These are phyloP conservation scores for Sminthopsis crassicaudata DNA, from an alignment of 2,113 vertebrate species.

Conservation along the genomic window DNA sequence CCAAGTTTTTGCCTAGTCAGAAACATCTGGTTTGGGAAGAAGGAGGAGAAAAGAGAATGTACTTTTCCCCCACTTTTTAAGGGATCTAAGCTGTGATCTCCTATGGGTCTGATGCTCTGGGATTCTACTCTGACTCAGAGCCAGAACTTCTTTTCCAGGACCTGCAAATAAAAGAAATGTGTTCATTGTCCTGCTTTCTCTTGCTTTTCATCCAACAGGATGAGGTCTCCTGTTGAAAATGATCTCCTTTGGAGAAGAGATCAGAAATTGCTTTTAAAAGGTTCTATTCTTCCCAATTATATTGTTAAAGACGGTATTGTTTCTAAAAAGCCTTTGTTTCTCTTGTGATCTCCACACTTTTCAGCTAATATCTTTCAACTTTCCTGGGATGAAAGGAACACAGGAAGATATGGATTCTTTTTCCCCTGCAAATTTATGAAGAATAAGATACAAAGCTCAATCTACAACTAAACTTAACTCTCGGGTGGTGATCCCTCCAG, in stretches of 20 bases:
- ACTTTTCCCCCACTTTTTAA: not conserved
- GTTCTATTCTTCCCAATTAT: conserved; percentile 64
- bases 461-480: conserved; percentile 74
- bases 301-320: conserved; percentile 16
- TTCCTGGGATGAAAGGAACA: conserved; percentile 73
- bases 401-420: conserved; percentile 74
- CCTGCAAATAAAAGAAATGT: conserved; percentile 16
- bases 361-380: conserved; percentile 71
- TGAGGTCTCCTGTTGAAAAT: conserved; percentile 24
- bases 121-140: not conserved
- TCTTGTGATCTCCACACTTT: conserved; percentile 74
- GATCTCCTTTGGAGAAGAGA: conserved; percentile 55
- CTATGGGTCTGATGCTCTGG: not conserved
- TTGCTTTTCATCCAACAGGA: conserved; percentile 44
- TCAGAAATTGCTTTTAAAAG: conserved; percentile 63
- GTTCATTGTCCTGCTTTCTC: conserved; percentile 21
- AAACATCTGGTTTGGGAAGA: not conserved
- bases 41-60: not conserved
- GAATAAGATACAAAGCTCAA: conserved; percentile 76
- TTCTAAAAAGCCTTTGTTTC: conserved; percentile 54
- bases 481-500: conserved; percentile 49
- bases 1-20: not conserved
- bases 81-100: not conserved
- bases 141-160: conserved; percentile 19
- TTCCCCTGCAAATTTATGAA: conserved; percentile 70